A percentile compares a stretch with the other conserved stretches of the same genome.
phyloP scores from a whole-genome alignment of 2,113 vertebrate species.

The Percina caprodes region DNA sequence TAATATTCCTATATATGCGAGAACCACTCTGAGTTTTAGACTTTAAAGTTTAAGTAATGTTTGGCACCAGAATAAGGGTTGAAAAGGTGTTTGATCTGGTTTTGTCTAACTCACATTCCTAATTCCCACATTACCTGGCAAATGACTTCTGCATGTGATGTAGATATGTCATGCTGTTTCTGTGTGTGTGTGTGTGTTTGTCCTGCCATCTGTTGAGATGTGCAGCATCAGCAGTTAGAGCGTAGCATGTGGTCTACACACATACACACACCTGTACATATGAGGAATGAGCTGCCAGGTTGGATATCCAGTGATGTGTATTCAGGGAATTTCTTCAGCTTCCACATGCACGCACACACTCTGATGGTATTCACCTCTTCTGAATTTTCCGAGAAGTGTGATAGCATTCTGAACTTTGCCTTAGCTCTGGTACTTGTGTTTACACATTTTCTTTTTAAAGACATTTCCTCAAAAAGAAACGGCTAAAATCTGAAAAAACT shows the following conservation, averaged over 20 bases:
- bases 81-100: not conserved
- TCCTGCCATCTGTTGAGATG: conserved; percentile 49
- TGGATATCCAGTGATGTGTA: conserved; percentile 33
- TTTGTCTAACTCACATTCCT: not conserved
- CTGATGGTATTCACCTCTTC: not conserved
- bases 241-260: conserved; percentile 1
- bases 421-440: not conserved
- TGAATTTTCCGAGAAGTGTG: not conserved
- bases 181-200: not conserved
- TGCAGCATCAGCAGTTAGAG: conserved; percentile 50
- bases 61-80: not conserved
- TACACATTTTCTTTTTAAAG: not conserved
- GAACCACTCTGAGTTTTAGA: not conserved
- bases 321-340: conserved; percentile 12
- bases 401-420: not conserved
- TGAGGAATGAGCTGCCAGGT: conserved; percentile 36
- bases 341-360: not conserved
- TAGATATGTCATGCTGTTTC: not conserved
- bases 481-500: not conserved
- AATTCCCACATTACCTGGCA: not conserved
- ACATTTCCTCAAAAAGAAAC: not conserved
- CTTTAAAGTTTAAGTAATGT: not conserved
- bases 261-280: conserved; percentile 19
- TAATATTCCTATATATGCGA: not conserved
- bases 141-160: conserved; percentile 7